Conservation (phyloP, 2,888 invertebrate species). For the Abrostola triplasia region DNA sequence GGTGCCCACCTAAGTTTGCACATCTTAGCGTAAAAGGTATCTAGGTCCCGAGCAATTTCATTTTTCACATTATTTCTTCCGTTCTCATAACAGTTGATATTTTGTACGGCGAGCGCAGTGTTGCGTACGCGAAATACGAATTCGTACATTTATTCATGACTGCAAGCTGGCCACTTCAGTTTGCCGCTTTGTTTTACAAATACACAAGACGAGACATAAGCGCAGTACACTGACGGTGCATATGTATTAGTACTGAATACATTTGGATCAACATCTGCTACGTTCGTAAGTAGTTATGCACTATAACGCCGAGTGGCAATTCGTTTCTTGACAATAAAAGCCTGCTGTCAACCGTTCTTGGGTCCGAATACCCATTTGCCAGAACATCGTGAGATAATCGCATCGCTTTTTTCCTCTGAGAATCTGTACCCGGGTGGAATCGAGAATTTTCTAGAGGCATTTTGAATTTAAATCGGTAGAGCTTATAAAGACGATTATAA, state of each 20-base stretch:
- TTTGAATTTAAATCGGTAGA: constrained; percentile 64
- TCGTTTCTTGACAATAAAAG: constrained; percentile 55
- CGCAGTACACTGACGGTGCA: constrained; percentile 42
- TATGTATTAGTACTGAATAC: constrained; percentile 48
- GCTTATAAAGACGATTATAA: constrained; percentile 67
- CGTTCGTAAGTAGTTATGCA: constrained; percentile 41
- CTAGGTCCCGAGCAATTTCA: constrained; percentile 67
- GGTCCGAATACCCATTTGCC: constrained; percentile 58
- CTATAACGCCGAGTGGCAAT: constrained; percentile 35
- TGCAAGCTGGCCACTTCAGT: constrained; percentile 65
- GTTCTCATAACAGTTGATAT: constrained; percentile 67
- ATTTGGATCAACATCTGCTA: constrained; percentile 50
- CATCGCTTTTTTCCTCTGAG: constrained; percentile 56
- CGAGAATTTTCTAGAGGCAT: constrained; percentile 56
- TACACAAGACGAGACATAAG: constrained; percentile 61
- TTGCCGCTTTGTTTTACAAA: constrained; percentile 65
- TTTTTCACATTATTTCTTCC: constrained; percentile 67
- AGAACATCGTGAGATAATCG: constrained; percentile 61
- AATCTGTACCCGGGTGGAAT: constrained; percentile 55
- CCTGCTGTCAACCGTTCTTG: constrained; percentile 41
- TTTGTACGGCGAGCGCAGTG: constrained; percentile 61
- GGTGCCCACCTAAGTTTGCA: constrained; percentile 46
- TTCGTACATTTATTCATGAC: constrained; percentile 71
- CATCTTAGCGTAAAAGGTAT: constrained; percentile 51
- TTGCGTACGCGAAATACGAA: constrained; percentile 67